phyloP scores from a whole-genome alignment of 2,888 invertebrate species.

The Stictocephala bisonia region DNA sequence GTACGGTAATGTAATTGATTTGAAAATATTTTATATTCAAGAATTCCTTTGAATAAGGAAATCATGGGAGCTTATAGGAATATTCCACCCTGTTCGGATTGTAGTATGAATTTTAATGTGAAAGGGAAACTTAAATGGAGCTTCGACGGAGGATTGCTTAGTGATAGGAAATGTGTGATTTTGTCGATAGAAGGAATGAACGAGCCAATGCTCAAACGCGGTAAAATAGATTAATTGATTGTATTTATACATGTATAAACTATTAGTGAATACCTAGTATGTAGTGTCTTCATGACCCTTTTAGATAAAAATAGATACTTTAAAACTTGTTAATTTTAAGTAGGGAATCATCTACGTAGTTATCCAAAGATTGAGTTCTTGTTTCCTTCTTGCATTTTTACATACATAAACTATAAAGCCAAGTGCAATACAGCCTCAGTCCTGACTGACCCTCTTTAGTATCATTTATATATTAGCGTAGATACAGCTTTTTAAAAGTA shows the following conservation, averaged over 20 bases:
- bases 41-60: slow-evolving; percentile 26
- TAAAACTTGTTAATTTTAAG: slow-evolving; percentile 46
- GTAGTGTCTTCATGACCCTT: slow-evolving; percentile 49
- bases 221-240: slow-evolving; percentile 49
- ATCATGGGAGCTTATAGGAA: slow-evolving; percentile 27
- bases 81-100: slow-evolving; percentile 21
- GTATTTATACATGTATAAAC: slow-evolving; percentile 47
- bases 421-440: slow-evolving; percentile 51
- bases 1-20: slow-evolving; percentile 11
- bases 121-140: background rate
- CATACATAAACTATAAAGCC: slow-evolving; percentile 47
- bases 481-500: slow-evolving; percentile 53
- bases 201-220: slow-evolving; percentile 48
- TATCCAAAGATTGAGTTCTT: slow-evolving; percentile 42
- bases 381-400: slow-evolving; percentile 39
- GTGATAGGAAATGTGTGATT: slow-evolving; percentile 45
- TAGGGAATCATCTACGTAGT: slow-evolving; percentile 36
- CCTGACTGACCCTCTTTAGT: slow-evolving; percentile 46
- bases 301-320: slow-evolving; percentile 44
- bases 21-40: slow-evolving; percentile 37
- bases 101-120: background rate
- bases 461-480: slow-evolving; percentile 52
- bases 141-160: slow-evolving; percentile 12
- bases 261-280: slow-evolving; percentile 47
- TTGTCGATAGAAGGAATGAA: slow-evolving; percentile 30